phyloP scores from a whole-genome alignment of 30 jellyfish, hydroid and myxozoan genomes.

The Hydractinia echinata region DNA sequence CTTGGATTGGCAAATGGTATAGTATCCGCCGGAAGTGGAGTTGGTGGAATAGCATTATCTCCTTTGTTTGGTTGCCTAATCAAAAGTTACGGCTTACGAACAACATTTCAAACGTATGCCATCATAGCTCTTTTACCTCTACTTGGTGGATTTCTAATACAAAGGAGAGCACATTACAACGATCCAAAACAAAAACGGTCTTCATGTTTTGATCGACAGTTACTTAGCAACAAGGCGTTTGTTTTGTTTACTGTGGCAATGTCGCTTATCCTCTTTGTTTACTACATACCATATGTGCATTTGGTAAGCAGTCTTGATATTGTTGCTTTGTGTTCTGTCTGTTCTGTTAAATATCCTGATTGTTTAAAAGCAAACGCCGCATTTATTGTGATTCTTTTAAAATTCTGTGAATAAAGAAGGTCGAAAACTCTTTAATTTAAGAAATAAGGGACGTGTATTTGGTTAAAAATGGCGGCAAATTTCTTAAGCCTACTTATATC shows the following conservation, averaged over 20 bases:
- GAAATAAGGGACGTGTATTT: too few species aligned
- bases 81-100: constrained; percentile 29
- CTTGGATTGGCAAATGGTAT: constrained; percentile 28
- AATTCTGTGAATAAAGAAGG: too few species aligned
- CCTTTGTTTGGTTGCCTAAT: constrained; percentile 25
- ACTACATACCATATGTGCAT: constrained; percentile 43
- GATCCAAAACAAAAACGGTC: neutral
- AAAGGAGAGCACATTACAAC: neutral
- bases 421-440: too few species aligned
- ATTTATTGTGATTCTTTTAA: too few species aligned
- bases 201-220: constrained; percentile 8
- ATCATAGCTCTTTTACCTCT: constrained; percentile 15
- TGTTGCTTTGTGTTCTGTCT: too few species aligned
- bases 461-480: too few species aligned
- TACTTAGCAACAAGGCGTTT: constrained; percentile 18
- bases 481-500: too few species aligned
- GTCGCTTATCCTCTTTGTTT: constrained; percentile 25
- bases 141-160: constrained; percentile 22
- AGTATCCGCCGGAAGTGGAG: constrained; percentile 44
- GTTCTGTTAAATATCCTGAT: too few species aligned
- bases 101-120: constrained; percentile 20
- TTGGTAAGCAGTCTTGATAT: constrained; percentile 30
- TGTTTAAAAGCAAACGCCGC: too few species aligned
- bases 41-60: constrained; percentile 35
- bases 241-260: constrained; percentile 15